Evolutionary conservation across 2,888 invertebrate genomes (phyloP).

Genomic region (Parnassius orleans): DNA sequence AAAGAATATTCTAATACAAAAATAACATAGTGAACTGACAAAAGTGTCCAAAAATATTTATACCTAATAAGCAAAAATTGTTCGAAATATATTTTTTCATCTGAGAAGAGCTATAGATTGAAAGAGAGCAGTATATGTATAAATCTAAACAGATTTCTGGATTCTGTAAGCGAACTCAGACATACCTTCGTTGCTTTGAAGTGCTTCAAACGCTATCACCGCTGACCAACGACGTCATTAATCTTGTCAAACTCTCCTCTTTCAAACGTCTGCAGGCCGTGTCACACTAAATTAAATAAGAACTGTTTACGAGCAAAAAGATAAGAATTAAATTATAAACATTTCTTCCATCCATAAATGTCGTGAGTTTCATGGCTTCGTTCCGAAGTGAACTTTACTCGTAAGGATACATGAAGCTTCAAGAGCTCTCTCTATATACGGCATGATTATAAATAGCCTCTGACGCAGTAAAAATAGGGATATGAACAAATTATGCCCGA

Average conservation of each 20-base stretch:
- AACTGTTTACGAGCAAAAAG: constrained; percentile 19
- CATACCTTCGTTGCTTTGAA: constrained; percentile 48
- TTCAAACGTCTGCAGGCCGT: constrained; percentile 47
- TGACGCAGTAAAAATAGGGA: constrained; percentile 63
- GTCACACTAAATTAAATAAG: constrained; percentile 47
- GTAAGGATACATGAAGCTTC: constrained; percentile 33
- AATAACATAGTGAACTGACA: too few species aligned
- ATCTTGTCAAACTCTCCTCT: constrained; percentile 64
- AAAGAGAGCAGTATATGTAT: constrained; percentile 29
- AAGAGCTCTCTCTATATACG: constrained; percentile 58
- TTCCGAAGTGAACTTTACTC: constrained; percentile 30
- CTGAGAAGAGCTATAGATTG: not conserved
- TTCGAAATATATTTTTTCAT: too few species aligned
- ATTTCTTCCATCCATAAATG: constrained; percentile 18
- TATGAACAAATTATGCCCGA: constrained; percentile 58
- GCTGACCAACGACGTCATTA: constrained; percentile 57
- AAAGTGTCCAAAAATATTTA: too few species aligned
- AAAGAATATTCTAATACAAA: too few species aligned
- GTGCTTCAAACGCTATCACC: constrained; percentile 47
- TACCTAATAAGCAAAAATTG: too few species aligned
- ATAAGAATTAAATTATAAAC: constrained; percentile 26
- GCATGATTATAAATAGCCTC: constrained; percentile 67
- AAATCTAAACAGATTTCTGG: constrained; percentile 46
- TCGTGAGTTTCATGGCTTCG: constrained; percentile 27
- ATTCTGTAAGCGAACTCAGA: constrained; percentile 54